Conservation (phyloP, 1,140 invertebrate genomes). For the Bombus picipes region DNA sequence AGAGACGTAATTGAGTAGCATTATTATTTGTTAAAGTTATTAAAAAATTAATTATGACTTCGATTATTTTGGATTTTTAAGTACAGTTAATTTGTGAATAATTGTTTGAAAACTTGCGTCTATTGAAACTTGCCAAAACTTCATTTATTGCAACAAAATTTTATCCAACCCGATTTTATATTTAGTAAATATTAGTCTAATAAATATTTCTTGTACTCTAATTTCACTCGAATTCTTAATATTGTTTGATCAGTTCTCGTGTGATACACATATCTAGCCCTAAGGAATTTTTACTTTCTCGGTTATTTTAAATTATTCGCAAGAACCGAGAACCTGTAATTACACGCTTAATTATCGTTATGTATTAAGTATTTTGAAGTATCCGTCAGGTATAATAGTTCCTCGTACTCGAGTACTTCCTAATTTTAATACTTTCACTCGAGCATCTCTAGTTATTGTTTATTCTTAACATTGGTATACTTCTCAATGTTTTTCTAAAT, state of each 20-base stretch:
- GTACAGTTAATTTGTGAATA: no score
- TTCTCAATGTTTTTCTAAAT: neutral
- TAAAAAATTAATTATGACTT: neutral
- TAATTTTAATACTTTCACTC: slow-evolving; percentile 1
- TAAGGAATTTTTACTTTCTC: neutral
- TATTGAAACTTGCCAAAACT: no score
- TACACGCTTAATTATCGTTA: slow-evolving; percentile 16
- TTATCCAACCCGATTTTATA: no score
- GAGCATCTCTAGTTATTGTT: neutral
- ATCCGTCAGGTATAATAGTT: slow-evolving; percentile 1
- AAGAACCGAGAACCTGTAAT: neutral
- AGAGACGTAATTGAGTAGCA: no score
- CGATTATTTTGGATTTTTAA: no score
- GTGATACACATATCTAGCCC: neutral
- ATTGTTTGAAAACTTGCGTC: no score
- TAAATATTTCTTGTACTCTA: no score
- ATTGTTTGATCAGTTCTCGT: neutral
- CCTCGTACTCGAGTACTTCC: neutral
- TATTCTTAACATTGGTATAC: neutral
- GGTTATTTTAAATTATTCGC: neutral
- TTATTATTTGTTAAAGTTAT: no score
- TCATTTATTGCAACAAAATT: no score
- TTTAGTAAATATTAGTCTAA: no score
- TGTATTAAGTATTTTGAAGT: slow-evolving; percentile 14
- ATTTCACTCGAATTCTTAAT: neutral